These are phyloP conservation scores for Odontomachus brunneus DNA, from an alignment of 1,140 invertebrate genomes.

Conservation along the genomic window DNA sequence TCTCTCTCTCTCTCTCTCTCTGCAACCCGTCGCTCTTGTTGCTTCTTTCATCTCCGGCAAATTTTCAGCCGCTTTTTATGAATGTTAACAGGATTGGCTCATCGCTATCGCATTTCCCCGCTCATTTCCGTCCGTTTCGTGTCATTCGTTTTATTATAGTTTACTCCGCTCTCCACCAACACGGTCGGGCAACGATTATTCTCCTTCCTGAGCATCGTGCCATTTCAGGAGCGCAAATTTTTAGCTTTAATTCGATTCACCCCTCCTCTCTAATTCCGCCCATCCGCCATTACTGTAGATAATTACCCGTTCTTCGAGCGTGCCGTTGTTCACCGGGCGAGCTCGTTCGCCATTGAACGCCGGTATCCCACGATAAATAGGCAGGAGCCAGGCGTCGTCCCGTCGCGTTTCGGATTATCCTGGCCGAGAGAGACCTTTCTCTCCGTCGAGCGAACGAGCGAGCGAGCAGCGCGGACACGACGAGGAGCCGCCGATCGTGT, in stretches of 20 bases:
- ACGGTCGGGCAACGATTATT: neutral
- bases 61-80: no score
- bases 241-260: conserved; percentile 25
- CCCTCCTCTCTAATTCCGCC: neutral
- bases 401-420: conserved; percentile 58
- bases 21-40: no score
- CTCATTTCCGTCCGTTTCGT: neutral
- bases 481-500: conserved; percentile 52
- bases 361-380: conserved; percentile 52
- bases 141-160: conserved; percentile 10
- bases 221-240: conserved; percentile 20
- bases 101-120: neutral
- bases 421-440: conserved; percentile 66
- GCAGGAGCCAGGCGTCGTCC: conserved; percentile 44
- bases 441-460: conserved; percentile 19
- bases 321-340: conserved; percentile 25
- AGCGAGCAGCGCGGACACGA: conserved; percentile 15
- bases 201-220: neutral
- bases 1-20: no score
- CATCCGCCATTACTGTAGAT: conserved; percentile 17
- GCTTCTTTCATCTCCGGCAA: no score
- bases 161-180: neutral
- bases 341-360: conserved; percentile 21
- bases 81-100: no score
- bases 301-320: conserved; percentile 28